Evolutionary conservation across 2,797 vertebrate genomes (phyloP), one percentile per base, ranked within the genome.

Genomic region (Coregonus sp.): DNA sequence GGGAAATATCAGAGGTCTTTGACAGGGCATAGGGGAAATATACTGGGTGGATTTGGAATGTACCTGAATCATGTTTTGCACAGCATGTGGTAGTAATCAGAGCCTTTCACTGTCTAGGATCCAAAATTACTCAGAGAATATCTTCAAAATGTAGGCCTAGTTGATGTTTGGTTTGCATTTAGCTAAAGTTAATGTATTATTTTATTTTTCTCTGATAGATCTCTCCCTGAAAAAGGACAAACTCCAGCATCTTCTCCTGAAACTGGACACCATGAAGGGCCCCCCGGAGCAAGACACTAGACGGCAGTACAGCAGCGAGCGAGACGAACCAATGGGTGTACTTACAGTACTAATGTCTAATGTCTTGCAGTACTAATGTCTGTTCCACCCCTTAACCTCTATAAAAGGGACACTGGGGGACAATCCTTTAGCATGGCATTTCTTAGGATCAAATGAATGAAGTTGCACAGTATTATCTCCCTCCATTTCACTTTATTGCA

Each of bases 161-260:
- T 47, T 47, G 9, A 47, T 47, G 40, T 47, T 47, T 47, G 52
- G 15, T 54, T 11, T 16, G 3, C n/a, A 2, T n/a, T 18, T 35
- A 33, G 11, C 33, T 35, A 2, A 12, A 73, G 33, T 56, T n/a
- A 4, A 56, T 33, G 16, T 33, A 52, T 63, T 47, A 1, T 33
- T 31, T 33, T 35, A 14, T 51, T 18, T 33, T 33, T 16, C 3
- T 67, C 20, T 20, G 40, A 35, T 18, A 56, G 59, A 51, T 18
- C 61, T 77, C 14, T 20, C 69, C 20, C 29, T 72, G 5, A 77
- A 67, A 33, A 77, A 73, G 16, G 50, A 40, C 35, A 69, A 56
- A 37, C 31, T 70, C 20, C 69, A 51, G 16, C 40, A 33, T 4
- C 72, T 72, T 14, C 68, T 76, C 14, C 35, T 40, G 20, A 76